These are phyloP conservation scores for Alentia gelatinosa DNA, from an alignment of 2,888 invertebrate species.

Conservation along the genomic window DNA sequence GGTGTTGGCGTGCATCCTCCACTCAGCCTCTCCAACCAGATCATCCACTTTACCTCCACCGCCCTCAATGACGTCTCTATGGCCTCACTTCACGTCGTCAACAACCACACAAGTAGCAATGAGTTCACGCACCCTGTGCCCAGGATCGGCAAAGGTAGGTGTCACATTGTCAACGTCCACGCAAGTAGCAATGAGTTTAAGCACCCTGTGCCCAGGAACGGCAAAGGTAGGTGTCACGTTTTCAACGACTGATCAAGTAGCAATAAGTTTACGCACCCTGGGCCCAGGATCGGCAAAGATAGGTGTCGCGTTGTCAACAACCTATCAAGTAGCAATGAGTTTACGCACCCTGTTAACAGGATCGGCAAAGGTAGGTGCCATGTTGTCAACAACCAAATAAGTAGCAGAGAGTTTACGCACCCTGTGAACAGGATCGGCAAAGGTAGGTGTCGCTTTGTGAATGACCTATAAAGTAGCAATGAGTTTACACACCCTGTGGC, in stretches of 20 bases:
- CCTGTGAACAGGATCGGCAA: too few relatives aligned
- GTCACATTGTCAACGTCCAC: slow-evolving; percentile 73
- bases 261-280: slow-evolving; percentile 80
- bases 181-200: slow-evolving; percentile 78
- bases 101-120: slow-evolving; percentile 78
- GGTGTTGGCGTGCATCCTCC: slow-evolving; percentile 80
- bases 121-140: slow-evolving; percentile 80
- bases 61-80: slow-evolving; percentile 78
- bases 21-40: slow-evolving; percentile 77
- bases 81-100: slow-evolving; percentile 75
- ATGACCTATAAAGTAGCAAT: too few relatives aligned
- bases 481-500: too few relatives aligned
- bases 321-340: slow-evolving; percentile 79
- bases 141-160: slow-evolving; percentile 78
- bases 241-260: slow-evolving; percentile 78
- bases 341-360: slow-evolving; percentile 79
- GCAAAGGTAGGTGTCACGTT: slow-evolving; percentile 71
- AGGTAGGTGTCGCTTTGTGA: too few relatives aligned
- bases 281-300: slow-evolving; percentile 80
- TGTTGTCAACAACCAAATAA: too few relatives aligned
- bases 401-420: neutral
- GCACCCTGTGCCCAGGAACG: slow-evolving; percentile 80
- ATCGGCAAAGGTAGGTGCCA: slow-evolving; percentile 77
- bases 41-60: slow-evolving; percentile 79
- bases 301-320: slow-evolving; percentile 68